Conservation (phyloP, 2,797 vertebrate genomes). For the Sebastes hubbsi region DNA sequence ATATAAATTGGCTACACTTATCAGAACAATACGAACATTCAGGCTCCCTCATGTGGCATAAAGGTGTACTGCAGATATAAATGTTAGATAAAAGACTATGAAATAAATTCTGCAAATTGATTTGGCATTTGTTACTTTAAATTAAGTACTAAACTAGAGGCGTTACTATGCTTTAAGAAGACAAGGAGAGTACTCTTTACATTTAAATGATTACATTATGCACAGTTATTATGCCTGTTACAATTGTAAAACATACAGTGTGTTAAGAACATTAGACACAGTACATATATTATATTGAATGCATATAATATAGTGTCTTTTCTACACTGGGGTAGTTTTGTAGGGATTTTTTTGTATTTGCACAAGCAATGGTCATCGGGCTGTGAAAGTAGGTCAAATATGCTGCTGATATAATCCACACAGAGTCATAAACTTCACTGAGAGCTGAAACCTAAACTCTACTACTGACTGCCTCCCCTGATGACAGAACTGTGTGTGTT, state of each 20-base stretch:
- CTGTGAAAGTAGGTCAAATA: slow-evolving; percentile 59
- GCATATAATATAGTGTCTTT: background rate
- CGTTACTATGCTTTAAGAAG: too few relatives aligned
- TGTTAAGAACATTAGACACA: background rate
- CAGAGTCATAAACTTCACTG: slow-evolving; percentile 22
- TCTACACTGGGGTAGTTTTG: background rate
- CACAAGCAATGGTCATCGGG: background rate
- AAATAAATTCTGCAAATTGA: too few relatives aligned
- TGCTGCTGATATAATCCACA: slow-evolving; percentile 51
- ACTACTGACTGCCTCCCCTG: slow-evolving; percentile 13
- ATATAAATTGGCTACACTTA: too few relatives aligned
- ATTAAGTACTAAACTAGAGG: too few relatives aligned
- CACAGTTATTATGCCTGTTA: background rate
- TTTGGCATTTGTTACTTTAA: too few relatives aligned
- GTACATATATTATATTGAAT: background rate
- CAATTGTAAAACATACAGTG: background rate
- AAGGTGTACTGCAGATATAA: too few relatives aligned
- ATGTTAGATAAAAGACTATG: too few relatives aligned
- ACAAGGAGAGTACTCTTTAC: too few relatives aligned
- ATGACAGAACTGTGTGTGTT: slow-evolving; percentile 47
- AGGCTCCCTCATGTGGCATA: too few relatives aligned
- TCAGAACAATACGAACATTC: too few relatives aligned
- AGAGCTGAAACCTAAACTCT: slow-evolving; percentile 43
- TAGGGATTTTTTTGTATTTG: background rate
- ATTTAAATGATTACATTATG: too few relatives aligned